Evolutionary conservation across 2,888 invertebrate genomes (phyloP).

Genomic region (Melanchra persicariae): DNA sequence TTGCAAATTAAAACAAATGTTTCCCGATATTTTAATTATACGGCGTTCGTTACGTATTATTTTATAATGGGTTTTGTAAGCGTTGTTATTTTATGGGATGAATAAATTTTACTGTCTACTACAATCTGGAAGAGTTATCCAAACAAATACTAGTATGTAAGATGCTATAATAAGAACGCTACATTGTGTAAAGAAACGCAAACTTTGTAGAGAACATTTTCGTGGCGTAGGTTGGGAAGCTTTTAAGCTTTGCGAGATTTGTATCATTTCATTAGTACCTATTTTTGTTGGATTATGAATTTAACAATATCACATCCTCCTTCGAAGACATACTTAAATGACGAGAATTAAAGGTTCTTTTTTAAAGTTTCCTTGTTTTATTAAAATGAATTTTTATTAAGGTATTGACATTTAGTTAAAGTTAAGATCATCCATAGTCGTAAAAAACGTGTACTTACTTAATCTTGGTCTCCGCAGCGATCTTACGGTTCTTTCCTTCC

Average conservation of each 20-base stretch:
- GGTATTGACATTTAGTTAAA: slow-evolving; percentile 3
- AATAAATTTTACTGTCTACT: slow-evolving; percentile 63
- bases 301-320: slow-evolving; percentile 6
- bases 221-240: slow-evolving; percentile 32
- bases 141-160: slow-evolving; percentile 65
- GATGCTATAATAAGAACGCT: slow-evolving; percentile 65
- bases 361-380: neutral
- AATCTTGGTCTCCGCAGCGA: neutral
- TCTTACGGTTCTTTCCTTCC: slow-evolving; percentile 23
- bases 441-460: slow-evolving; percentile 23
- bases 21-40: slow-evolving; percentile 58
- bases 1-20: slow-evolving; percentile 54
- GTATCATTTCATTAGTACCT: slow-evolving; percentile 10
- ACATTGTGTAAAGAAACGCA: slow-evolving; percentile 57
- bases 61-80: slow-evolving; percentile 43
- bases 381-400: too few relatives aligned
- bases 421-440: neutral
- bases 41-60: slow-evolving; percentile 31
- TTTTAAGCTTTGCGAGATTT: slow-evolving; percentile 48
- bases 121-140: slow-evolving; percentile 61
- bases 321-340: slow-evolving; percentile 16
- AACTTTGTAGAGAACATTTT: slow-evolving; percentile 45
- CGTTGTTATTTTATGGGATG: slow-evolving; percentile 57
- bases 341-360: neutral
- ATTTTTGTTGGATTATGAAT: slow-evolving; percentile 1